Evolutionary conservation across 2,113 vertebrate genomes (phyloP).

Genomic region (Clarias batrachus): DNA sequence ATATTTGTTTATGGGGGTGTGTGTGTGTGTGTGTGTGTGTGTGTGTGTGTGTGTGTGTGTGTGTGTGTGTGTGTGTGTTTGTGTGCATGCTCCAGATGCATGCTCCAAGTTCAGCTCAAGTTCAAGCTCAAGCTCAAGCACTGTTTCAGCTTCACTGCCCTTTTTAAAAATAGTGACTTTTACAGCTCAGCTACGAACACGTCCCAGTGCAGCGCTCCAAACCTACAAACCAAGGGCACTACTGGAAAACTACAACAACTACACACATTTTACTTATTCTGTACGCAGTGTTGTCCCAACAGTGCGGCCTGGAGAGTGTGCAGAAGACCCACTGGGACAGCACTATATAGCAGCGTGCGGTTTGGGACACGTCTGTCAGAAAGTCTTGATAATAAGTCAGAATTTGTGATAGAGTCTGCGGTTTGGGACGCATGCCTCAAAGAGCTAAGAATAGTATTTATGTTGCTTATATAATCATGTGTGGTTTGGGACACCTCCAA

Average conservation of each 20-base stretch:
- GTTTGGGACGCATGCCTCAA: background rate
- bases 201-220: background rate
- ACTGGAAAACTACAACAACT: background rate
- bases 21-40: background rate
- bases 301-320: background rate
- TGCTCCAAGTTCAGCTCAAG: conserved; percentile 8
- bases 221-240: background rate
- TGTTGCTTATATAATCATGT: background rate
- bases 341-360: background rate
- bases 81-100: background rate
- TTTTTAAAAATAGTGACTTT: conserved; percentile 19
- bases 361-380: background rate
- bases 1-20: background rate
- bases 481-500: conserved; percentile 8
- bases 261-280: background rate
- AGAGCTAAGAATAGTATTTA: background rate
- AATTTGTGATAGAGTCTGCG: background rate
- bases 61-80: background rate
- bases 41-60: background rate
- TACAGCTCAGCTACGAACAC: background rate
- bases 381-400: background rate
- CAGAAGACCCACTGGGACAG: background rate
- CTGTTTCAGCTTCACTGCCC: background rate
- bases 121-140: background rate
- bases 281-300: background rate